phyloP scores from a whole-genome alignment of 2,797 vertebrate species.

The Sebastes cheni region DNA sequence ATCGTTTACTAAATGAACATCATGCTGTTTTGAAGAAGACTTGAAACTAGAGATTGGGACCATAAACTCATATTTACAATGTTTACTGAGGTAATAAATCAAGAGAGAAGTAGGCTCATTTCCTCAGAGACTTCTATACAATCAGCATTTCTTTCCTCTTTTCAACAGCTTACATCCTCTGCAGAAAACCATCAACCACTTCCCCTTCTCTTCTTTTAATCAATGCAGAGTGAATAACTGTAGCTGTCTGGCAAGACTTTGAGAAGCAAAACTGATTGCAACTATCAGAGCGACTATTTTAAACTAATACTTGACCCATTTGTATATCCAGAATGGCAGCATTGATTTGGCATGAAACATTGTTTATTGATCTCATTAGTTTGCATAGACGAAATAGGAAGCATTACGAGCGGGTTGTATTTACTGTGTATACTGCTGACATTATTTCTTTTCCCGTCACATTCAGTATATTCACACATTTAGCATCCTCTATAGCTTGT shows the following conservation, averaged over 20 bases:
- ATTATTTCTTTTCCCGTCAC: neutral
- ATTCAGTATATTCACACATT: neutral
- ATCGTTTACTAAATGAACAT: accelerated
- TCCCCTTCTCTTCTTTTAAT: neutral
- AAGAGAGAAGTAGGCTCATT: no score
- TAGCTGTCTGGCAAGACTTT: neutral
- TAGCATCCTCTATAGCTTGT: neutral
- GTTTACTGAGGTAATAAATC: no score
- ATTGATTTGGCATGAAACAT: neutral
- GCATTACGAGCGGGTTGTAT: no score
- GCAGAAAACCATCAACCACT: neutral
- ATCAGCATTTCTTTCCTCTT: neutral
- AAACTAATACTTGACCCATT: neutral
- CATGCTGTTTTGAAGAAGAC: no score
- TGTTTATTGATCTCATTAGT: neutral
- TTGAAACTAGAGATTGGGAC: no score
- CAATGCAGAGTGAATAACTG: neutral
- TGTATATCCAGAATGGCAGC: neutral
- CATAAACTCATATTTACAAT: no score
- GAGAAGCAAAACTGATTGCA: neutral
- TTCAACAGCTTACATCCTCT: neutral
- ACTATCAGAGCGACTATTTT: neutral
- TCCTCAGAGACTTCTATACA: neutral
- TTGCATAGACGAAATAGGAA: neutral
- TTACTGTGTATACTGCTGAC: neutral